These are phyloP conservation scores for Tolmerus cingulatus DNA, from an alignment of 2,888 invertebrate genomes.

Conservation along the genomic window DNA sequence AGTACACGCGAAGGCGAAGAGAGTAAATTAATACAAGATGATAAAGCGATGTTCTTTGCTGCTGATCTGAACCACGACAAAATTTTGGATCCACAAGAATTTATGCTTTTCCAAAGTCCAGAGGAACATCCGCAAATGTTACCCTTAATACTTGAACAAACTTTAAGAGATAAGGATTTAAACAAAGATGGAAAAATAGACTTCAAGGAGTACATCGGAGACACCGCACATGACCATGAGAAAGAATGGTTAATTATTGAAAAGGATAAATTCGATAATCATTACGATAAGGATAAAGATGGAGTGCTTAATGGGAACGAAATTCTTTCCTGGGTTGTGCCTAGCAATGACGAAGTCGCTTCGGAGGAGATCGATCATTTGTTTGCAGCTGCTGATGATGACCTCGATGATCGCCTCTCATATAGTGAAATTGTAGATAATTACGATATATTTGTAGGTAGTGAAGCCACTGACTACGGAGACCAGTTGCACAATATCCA, in stretches of 20 bases:
- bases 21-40: conserved; percentile 74
- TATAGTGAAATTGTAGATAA: conserved; percentile 84
- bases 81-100: conserved; percentile 77
- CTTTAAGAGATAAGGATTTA: conserved; percentile 83
- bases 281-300: conserved; percentile 85
- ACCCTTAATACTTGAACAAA: conserved; percentile 78
- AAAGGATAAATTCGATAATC: conserved; percentile 85
- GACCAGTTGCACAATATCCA: conserved; percentile 83
- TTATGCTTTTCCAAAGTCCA: conserved; percentile 89
- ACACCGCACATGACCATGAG: conserved; percentile 70
- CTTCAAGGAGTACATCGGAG: conserved; percentile 69
- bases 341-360: conserved; percentile 89
- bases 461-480: conserved; percentile 90
- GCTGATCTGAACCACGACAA: conserved; percentile 88
- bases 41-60: conserved; percentile 83
- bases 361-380: conserved; percentile 90
- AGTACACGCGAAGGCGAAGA: conserved; percentile 65
- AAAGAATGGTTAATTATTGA: conserved; percentile 77
- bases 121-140: conserved; percentile 92
- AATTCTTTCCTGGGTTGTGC: conserved; percentile 88
- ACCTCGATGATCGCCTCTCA: conserved; percentile 80
- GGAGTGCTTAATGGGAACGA: conserved; percentile 81
- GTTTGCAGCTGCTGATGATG: conserved; percentile 84
- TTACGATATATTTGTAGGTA: conserved; percentile 90
- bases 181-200: conserved; percentile 85